A percentile compares a stretch with the other conserved stretches of the same genome.
These are phyloP conservation scores for Oxystoma pomonae DNA, from an alignment of 2,888 invertebrate genomes.

Conservation along the genomic window DNA sequence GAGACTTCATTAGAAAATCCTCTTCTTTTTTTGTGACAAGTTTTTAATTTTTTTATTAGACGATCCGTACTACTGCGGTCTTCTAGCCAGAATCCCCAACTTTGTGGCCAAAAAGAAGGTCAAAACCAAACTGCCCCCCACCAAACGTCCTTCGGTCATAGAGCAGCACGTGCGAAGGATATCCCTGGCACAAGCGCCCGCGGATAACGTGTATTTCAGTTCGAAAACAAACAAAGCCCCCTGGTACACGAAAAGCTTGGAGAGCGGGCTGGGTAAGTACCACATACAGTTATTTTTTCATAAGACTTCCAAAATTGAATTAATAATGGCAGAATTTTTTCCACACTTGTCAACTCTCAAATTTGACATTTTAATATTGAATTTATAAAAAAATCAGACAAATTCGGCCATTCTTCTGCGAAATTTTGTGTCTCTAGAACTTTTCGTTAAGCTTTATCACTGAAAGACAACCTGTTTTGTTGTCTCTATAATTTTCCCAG, in stretches of 20 bases:
- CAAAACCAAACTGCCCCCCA: conserved; percentile 11
- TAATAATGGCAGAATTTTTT: no score
- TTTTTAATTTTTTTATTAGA: conserved; percentile 13
- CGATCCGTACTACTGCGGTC: conserved; percentile 24
- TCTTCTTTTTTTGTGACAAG: neutral
- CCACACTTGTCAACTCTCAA: no score
- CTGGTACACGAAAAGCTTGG: conserved; percentile 22
- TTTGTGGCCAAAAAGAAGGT: conserved; percentile 23
- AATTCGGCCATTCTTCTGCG: no score
- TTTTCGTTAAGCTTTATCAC: no score
- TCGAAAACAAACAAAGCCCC: neutral
- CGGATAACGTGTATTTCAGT: conserved; percentile 1
- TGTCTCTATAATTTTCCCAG: no score
- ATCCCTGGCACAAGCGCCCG: conserved; percentile 20
- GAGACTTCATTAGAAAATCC: neutral
- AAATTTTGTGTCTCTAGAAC: no score
- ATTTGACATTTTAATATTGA: no score
- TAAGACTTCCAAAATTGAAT: no score
- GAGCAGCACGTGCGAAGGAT: conserved; percentile 21
- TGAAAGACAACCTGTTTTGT: no score
- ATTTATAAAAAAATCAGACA: no score
- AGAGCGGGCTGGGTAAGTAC: conserved; percentile 23
- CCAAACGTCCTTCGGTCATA: conserved; percentile 15
- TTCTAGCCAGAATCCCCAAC: conserved; percentile 21
- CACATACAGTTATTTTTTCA: no score